Evolutionary conservation across 2,797 vertebrate species (phyloP).

Genomic region (Urocyon cinereoargenteus): DNA sequence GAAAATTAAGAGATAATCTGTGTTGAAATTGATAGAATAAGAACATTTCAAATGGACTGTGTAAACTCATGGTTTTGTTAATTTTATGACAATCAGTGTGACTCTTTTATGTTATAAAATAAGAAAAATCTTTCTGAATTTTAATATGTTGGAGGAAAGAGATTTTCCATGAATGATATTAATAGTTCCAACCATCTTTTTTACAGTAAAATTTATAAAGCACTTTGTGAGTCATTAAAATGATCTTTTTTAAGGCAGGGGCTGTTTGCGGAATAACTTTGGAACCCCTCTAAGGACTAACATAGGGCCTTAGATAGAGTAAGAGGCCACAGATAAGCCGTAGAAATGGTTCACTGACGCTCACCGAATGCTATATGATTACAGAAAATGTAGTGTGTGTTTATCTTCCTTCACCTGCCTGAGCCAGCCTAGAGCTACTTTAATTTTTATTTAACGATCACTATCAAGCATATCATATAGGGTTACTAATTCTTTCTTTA

Average conservation of each 20-base stretch:
- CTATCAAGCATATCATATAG: background rate
- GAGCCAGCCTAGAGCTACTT: background rate
- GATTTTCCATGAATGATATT: constrained; percentile 13
- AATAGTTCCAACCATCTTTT: constrained; percentile 53
- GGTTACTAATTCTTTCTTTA: background rate
- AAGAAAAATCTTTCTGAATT: constrained; percentile 36
- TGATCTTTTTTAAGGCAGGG: background rate
- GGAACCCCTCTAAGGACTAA: background rate
- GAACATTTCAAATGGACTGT: background rate
- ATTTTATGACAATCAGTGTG: constrained; percentile 23
- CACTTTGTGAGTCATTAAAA: background rate
- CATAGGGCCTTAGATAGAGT: background rate
- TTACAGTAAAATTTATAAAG: constrained; percentile 16
- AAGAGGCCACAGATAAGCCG: background rate
- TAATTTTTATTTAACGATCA: background rate
- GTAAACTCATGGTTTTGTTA: background rate
- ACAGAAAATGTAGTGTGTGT: background rate
- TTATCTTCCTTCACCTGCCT: background rate
- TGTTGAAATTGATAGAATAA: background rate
- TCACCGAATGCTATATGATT: background rate
- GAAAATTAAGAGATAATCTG: background rate
- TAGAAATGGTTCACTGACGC: background rate
- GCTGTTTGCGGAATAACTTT: background rate
- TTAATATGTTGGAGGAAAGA: constrained; percentile 11
- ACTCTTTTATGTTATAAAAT: background rate